These are phyloP conservation scores for Caenorhabditis wallacei DNA, from an alignment of 2,888 invertebrate genomes.

Conservation along the genomic window DNA sequence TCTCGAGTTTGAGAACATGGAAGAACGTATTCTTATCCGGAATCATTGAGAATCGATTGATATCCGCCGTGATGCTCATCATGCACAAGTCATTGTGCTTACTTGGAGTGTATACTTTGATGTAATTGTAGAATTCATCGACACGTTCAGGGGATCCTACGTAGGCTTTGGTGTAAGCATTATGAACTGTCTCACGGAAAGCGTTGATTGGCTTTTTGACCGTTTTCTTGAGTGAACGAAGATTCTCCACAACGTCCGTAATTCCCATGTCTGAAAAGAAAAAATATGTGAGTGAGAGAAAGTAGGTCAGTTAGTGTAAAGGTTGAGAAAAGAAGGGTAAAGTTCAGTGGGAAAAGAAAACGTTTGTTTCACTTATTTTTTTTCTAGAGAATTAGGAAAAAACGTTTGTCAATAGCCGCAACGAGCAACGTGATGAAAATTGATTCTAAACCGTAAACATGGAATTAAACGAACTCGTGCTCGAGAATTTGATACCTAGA, in stretches of 20 bases:
- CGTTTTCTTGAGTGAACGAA: slow-evolving; percentile 44
- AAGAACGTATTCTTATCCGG: slow-evolving; percentile 55
- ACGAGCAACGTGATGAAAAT: neutral
- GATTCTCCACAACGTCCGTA: slow-evolving; percentile 47
- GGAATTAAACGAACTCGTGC: slow-evolving; percentile 10
- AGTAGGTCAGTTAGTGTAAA: neutral
- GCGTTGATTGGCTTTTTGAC: slow-evolving; percentile 55
- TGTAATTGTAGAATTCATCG: slow-evolving; percentile 53
- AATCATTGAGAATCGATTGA: slow-evolving; percentile 53
- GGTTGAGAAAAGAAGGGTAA: neutral
- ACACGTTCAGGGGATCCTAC: slow-evolving; percentile 52
- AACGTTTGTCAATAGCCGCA: neutral
- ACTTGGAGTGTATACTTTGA: slow-evolving; percentile 47
- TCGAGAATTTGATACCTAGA: neutral
- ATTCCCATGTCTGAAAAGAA: slow-evolving; percentile 46
- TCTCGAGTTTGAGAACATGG: slow-evolving; percentile 54
- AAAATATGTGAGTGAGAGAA: neutral
- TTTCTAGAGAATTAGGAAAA: neutral
- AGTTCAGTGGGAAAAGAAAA: neutral
- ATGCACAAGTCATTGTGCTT: slow-evolving; percentile 57
- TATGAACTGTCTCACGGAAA: slow-evolving; percentile 49
- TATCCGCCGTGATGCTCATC: slow-evolving; percentile 60
- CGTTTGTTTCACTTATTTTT: neutral
- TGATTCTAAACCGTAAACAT: slow-evolving; percentile 3
- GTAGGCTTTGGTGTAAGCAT: slow-evolving; percentile 49